Evolutionary conservation across 2,113 vertebrate species (phyloP).

Genomic region (Calypte anna): DNA sequence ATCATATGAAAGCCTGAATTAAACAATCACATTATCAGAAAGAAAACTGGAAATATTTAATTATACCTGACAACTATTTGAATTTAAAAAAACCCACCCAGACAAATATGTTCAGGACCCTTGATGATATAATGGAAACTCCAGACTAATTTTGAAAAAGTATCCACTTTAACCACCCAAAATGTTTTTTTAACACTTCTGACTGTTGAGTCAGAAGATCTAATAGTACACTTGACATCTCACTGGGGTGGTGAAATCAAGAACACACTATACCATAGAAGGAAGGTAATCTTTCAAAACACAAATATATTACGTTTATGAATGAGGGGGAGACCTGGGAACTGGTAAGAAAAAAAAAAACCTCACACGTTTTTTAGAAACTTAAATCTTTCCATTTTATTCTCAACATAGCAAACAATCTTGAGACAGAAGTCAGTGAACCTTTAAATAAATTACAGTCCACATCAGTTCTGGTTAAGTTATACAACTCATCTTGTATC

Average conservation of each 20-base stretch:
- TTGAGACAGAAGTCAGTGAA: not conserved
- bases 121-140: not conserved
- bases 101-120: not conserved
- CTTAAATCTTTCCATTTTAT: not conserved
- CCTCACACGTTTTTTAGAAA: not conserved
- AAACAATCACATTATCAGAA: constrained; percentile 46
- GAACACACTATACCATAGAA: not conserved
- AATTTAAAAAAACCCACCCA: not conserved
- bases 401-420: not conserved
- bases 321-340: not conserved
- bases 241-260: not conserved
- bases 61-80: not conserved
- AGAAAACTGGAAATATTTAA: not conserved
- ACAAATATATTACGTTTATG: not conserved
- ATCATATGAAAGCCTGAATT: constrained; percentile 83
- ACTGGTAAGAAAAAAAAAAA: not conserved
- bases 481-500: not conserved
- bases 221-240: not conserved
- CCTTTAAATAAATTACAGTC: not conserved
- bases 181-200: not conserved
- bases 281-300: not conserved
- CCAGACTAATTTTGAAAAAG: not conserved
- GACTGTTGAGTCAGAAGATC: not conserved
- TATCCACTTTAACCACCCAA: not conserved
- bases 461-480: not conserved